Base-by-base conservation (phyloP, 2,888 invertebrate species). In the Drosophila sordidapex region DNA sequence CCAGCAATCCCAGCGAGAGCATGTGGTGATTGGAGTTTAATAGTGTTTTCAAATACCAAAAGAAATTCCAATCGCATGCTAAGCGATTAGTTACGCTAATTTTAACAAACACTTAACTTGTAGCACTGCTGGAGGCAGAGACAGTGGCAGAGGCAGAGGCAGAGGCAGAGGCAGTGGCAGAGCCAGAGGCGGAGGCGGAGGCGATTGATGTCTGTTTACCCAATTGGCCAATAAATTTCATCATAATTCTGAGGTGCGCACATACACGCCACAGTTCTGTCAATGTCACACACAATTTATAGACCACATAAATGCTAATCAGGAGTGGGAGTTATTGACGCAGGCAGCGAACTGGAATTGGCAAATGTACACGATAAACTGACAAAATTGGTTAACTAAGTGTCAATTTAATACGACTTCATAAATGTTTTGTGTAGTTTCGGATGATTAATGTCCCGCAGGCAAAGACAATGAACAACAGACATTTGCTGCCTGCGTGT, bases 391-490 rank as follows among this genome's bases (percentile, higher is more conserved):
- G 68, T 64, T 29, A 81, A 79, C 75, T 89, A 75, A 76, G 65
- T 86, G 75, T 82, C 83, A 86, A 86, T 84, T 90, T 83, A 84
- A 81, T 66, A 76, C 67, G 69, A 79, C 64, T 87, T 82, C 75
- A 83, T 76, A 67, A 70, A 74, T 69, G 63, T 57, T 74, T 8
- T 61, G 65, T 69, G 36, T 67, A 46, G 52, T 49, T 61, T 21
- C 43, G 33, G 46, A 78, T 83, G 82, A 82, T 81, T 83, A 76
- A 81, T 83, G 73, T 59, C 59, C 78, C 53, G 56, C 61, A 29
- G 72, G 48, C 40, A 35, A 18, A 43, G 36, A 25, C 35, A 35
- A 13, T 35, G 10, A 25, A 53, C 25, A 25, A 60, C 60, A 57
- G 59, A 33, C 79, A 46, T 65, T 7, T 48, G 15, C 18, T 27